phyloP scores from a whole-genome alignment of 2,113 vertebrate species.

The Rynchops niger region DNA sequence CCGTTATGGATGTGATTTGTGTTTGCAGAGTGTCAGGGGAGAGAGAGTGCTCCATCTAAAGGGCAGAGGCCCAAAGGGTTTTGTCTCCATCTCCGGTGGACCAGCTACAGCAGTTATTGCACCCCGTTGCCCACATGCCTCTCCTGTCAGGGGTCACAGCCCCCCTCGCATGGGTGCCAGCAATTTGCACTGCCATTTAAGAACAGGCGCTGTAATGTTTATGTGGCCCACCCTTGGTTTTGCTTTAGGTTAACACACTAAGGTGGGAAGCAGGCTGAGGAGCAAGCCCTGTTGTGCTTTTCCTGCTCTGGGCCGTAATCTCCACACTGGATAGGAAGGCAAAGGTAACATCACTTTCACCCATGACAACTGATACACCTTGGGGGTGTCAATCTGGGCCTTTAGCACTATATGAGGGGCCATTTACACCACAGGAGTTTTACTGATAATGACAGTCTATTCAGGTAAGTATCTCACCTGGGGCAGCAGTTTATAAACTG shows the following conservation, averaged over 20 bases:
- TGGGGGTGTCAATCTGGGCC: background rate
- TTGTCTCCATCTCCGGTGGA: background rate
- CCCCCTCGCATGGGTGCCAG: background rate
- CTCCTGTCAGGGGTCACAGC: background rate
- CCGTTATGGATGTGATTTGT: background rate
- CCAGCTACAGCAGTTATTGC: background rate
- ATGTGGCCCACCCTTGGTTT: background rate
- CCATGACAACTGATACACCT: background rate
- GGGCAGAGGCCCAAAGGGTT: background rate
- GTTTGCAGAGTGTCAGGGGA: background rate
- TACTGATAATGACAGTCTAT: background rate
- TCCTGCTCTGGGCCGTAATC: background rate
- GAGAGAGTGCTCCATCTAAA: background rate
- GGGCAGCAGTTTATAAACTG: background rate
- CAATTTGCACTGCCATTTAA: background rate
- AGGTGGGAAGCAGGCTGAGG: background rate
- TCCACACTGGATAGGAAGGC: background rate
- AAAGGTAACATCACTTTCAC: background rate
- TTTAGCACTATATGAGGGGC: background rate
- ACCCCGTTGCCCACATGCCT: accelerated
- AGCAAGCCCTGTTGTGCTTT: background rate
- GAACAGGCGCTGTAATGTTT: background rate
- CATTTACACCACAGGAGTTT: background rate
- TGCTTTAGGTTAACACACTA: background rate
- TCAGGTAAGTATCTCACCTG: background rate